Conservation (phyloP, 2,888 invertebrate species). For the Calliphora vomitoria region DNA sequence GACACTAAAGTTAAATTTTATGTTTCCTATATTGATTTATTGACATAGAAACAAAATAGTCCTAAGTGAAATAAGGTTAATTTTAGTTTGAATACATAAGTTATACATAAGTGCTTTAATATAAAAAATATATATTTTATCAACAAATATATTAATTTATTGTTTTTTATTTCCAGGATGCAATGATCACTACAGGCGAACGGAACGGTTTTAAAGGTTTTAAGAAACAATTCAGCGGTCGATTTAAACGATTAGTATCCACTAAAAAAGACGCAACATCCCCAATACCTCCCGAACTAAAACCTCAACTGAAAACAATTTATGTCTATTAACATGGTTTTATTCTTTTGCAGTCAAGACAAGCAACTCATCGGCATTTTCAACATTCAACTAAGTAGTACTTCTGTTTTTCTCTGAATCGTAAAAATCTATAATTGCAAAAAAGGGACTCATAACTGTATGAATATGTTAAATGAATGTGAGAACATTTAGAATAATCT, state of each 20-base stretch:
- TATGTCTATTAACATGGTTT: slow-evolving; percentile 88
- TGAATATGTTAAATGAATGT: too few species aligned
- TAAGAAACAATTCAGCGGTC: slow-evolving; percentile 93
- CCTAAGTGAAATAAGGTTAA: too few species aligned
- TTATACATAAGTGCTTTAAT: too few species aligned
- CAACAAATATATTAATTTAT: not conserved
- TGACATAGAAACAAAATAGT: too few species aligned
- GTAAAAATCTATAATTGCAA: too few species aligned
- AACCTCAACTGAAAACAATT: slow-evolving; percentile 94
- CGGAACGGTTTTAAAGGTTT: slow-evolving; percentile 92
- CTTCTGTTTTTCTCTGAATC: too few species aligned
- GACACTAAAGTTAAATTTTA: too few species aligned
- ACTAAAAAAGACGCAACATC: slow-evolving; percentile 93
- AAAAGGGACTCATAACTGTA: too few species aligned
- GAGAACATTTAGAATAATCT: too few species aligned
- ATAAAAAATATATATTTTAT: too few species aligned
- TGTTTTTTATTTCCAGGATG: slow-evolving; percentile 87
- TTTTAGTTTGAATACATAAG: too few species aligned
- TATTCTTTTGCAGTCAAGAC: not conserved
- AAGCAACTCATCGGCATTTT: not conserved
- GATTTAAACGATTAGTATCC: slow-evolving; percentile 93
- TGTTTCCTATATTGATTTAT: too few species aligned
- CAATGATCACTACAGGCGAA: slow-evolving; percentile 89
- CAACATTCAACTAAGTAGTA: not conserved
- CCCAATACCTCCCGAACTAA: slow-evolving; percentile 94